Conservation (phyloP, 2,113 vertebrate genomes). For the Copsychus sechellarum region DNA sequence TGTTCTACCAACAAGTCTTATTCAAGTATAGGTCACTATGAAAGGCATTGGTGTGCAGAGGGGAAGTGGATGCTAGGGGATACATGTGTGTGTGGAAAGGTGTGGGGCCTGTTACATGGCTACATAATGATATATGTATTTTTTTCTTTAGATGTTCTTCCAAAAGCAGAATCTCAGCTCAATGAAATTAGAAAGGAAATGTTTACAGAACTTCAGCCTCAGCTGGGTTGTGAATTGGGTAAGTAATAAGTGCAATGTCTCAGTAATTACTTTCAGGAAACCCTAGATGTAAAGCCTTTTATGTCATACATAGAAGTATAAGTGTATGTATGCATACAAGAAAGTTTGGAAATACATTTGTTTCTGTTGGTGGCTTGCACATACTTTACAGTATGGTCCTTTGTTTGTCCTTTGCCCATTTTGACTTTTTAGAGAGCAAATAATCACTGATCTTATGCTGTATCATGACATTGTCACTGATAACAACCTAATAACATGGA, state of each 20-base stretch:
- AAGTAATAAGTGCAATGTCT: constrained; percentile 57
- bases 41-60: background rate
- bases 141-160: constrained; percentile 65
- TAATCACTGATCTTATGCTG: background rate
- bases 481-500: background rate
- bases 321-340: background rate
- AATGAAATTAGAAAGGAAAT: constrained; percentile 77
- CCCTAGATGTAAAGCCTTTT: background rate
- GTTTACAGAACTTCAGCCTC: constrained; percentile 81
- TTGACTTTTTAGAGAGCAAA: background rate
- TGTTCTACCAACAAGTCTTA: background rate
- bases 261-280: background rate
- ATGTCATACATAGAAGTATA: background rate
- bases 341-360: background rate
- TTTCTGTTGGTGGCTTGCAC: background rate
- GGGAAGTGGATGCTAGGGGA: background rate
- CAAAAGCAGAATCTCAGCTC: constrained; percentile 75
- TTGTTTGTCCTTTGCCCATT: background rate
- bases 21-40: background rate
- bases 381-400: background rate
- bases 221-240: constrained; percentile 85
- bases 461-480: background rate
- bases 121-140: background rate
- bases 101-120: background rate
- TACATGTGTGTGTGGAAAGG: background rate